phyloP scores from a whole-genome alignment of 1,140 invertebrate genomes.

The Cataglyphis hispanica region DNA sequence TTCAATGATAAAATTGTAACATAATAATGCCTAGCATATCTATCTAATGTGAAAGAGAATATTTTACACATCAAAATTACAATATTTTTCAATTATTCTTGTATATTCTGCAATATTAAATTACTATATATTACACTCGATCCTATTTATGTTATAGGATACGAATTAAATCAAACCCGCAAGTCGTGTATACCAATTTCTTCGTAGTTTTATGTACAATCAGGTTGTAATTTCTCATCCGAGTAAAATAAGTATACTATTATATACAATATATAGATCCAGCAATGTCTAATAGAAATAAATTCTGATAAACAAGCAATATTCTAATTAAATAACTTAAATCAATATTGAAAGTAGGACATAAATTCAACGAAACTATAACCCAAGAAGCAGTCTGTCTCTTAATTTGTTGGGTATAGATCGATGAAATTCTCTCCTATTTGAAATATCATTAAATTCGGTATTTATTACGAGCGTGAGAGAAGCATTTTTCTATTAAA shows the following conservation, averaged over 20 bases:
- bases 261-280: constrained; percentile 82
- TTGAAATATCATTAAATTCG: constrained; percentile 70
- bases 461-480: constrained; percentile 62
- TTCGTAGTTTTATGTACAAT: constrained; percentile 77
- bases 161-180: constrained; percentile 79
- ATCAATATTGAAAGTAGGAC: constrained; percentile 68
- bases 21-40: constrained; percentile 84
- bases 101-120: constrained; percentile 70
- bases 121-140: constrained; percentile 83
- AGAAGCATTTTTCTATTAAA: constrained; percentile 65
- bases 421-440: constrained; percentile 67
- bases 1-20: constrained; percentile 86
- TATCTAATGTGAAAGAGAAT: constrained; percentile 84
- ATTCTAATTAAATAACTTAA: constrained; percentile 79
- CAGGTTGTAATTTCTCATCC: constrained; percentile 69
- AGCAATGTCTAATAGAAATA: constrained; percentile 71
- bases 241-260: constrained; percentile 81
- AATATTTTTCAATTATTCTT: constrained; percentile 73
- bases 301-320: constrained; percentile 73
- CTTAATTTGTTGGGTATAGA: constrained; percentile 26
- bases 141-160: constrained; percentile 81
- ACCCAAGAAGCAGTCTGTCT: constrained; percentile 29
- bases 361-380: constrained; percentile 53
- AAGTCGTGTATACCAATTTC: constrained; percentile 68
- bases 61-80: constrained; percentile 86